Evolutionary conservation across 1,140 invertebrate species (phyloP).

Genomic region (Proales similis): DNA sequence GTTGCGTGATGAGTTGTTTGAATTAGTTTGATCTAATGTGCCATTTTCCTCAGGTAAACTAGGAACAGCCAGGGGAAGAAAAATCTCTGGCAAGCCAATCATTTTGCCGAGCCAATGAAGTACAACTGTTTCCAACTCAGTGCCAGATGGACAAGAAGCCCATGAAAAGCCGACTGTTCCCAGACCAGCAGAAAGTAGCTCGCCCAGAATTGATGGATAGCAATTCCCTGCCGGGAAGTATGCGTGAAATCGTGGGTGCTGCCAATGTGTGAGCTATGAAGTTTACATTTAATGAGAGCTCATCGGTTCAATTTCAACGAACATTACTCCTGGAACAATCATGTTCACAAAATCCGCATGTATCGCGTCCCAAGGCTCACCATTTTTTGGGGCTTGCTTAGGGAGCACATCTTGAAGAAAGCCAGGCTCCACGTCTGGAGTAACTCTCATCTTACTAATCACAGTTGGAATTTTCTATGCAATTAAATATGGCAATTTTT

Average conservation of each 20-base stretch:
- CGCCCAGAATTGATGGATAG: conserved; percentile 92
- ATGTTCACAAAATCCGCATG: conserved; percentile 87
- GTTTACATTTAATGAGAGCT: too few relatives aligned
- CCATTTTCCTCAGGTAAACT: background rate
- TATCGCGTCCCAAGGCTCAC: conserved; percentile 81
- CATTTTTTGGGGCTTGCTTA: conserved; percentile 68
- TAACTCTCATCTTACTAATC: conserved; percentile 68
- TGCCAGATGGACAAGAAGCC: conserved; percentile 93
- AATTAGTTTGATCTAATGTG: conserved; percentile 42
- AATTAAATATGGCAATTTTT: background rate
- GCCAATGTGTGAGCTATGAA: conserved; percentile 68
- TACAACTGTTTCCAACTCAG: conserved; percentile 91
- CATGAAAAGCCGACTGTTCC: conserved; percentile 97
- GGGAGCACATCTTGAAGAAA: conserved; percentile 79
- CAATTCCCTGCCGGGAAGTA: conserved; percentile 97
- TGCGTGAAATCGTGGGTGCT: conserved; percentile 95
- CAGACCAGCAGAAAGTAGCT: conserved; percentile 89
- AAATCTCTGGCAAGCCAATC: conserved; percentile 3
- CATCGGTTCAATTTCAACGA: too few relatives aligned
- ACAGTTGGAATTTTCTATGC: conserved; percentile 56
- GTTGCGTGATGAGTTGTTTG: conserved; percentile 47
- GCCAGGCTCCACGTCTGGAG: conserved; percentile 77
- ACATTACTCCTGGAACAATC: conserved; percentile 94
- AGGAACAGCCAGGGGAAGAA: background rate
- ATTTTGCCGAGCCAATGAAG: conserved; percentile 84